Evolutionary conservation across 2,797 vertebrate species (phyloP).

Genomic region (Mus minutoides): DNA sequence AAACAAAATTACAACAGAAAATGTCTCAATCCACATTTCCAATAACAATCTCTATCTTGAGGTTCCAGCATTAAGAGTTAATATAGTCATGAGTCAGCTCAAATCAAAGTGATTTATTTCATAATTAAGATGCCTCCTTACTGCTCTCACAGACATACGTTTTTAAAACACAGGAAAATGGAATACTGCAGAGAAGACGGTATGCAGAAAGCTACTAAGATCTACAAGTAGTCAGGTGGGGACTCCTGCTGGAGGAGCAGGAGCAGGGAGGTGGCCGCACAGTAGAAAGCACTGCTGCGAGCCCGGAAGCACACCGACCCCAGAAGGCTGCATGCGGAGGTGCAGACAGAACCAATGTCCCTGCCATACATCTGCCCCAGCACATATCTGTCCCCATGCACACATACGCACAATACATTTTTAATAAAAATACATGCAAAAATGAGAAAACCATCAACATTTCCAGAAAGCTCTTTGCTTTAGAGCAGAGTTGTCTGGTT

Average conservation of each 20-base stretch:
- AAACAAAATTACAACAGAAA: slow-evolving; percentile 7
- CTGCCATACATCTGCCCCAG: background rate
- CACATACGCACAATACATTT: background rate
- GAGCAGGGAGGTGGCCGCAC: background rate
- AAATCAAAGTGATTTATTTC: slow-evolving; percentile 30
- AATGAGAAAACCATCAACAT: background rate
- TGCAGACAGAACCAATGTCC: background rate
- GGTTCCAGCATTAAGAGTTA: slow-evolving; percentile 3
- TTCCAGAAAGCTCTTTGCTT: background rate
- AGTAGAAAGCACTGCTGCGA: background rate
- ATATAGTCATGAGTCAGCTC: background rate
- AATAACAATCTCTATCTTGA: background rate
- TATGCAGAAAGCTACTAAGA: slow-evolving; percentile 26
- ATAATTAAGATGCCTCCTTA: slow-evolving; percentile 9
- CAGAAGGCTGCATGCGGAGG: background rate
- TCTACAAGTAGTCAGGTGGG: background rate
- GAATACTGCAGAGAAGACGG: slow-evolving; percentile 17
- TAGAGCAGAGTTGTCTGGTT: background rate
- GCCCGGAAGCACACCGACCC: background rate
- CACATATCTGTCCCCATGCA: background rate
- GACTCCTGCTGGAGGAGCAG: background rate
- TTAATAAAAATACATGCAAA: background rate
- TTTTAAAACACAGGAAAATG: background rate
- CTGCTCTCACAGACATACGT: background rate
- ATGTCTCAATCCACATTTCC: background rate